Base-by-base conservation (phyloP, 2,888 invertebrate species). In the Urechis unicinctus region DNA sequence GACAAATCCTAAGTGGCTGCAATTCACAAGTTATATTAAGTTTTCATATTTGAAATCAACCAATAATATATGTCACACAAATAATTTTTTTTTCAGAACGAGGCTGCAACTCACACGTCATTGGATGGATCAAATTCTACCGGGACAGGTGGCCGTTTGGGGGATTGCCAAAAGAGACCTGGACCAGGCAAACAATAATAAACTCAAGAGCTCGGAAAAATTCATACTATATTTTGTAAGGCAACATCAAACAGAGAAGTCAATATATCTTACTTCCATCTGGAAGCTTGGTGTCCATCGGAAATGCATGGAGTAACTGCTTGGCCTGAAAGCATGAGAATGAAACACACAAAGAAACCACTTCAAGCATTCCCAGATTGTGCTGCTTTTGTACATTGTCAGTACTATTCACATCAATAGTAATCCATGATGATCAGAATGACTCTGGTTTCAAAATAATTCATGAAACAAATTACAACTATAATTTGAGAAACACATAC, bases 91-190 rank as follows among this genome's bases (percentile, higher is more conserved):
- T n/a, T n/a, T n/a, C n/a, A n/a, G n/a, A n/a, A n/a, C n/a, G n/a
- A n/a, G n/a, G n/a, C n/a, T n/a, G n/a, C 6, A 45, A 47, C 24
- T 47, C 5, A 24, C 76, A 68, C 36, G 30, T 66, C 53, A 62
- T 75, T 66, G 1, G 62, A 42, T 2, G 62, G 25, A 61, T 74
- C 66, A 66, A 78, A 78, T 26, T 62, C 63, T 24, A 73, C 36
- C 6, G 79, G 78, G 6, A 61, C 62, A 36, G 79, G 79, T 6
- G 76, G 75, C 52, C 77, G 59, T 59, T 76, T 77, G 3, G 78
- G 78, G 28, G 77, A 72, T 62, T 75, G 73, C 78, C 78, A 78
- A 61, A 78, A 78, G 26, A 66, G 59, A 53, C 66, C 77, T 77
- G 66, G 45, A 68, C 67, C 21, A 55, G 30, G 47, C 5, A 31